A percentile compares a stretch with the other conserved stretches of the same genome.
phyloP scores from a whole-genome alignment of 2,888 invertebrate genomes.

The Euplexia lucipara region DNA sequence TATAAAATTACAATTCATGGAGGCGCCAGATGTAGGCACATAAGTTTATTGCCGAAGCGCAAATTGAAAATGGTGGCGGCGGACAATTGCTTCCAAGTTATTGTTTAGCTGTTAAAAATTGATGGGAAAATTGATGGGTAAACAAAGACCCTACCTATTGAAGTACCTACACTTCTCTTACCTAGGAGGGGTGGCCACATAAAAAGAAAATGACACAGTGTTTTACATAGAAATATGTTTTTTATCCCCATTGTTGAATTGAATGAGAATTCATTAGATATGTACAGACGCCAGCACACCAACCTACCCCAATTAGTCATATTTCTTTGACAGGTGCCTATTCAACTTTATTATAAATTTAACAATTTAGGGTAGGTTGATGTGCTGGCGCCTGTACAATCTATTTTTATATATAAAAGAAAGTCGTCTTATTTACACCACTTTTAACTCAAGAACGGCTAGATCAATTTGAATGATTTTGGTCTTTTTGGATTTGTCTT shows the following conservation, averaged over 20 bases:
- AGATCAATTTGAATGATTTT: no score
- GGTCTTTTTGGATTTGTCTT: no score
- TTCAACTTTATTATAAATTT: no score
- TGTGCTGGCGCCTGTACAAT: no score
- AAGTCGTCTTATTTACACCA: no score
- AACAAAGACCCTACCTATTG: constrained; percentile 31
- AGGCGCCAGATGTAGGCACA: constrained; percentile 85
- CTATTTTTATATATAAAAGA: no score
- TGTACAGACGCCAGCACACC: no score
- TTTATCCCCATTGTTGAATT: neutral
- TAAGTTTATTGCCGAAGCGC: constrained; percentile 81
- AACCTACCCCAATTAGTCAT: no score
- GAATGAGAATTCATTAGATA: neutral
- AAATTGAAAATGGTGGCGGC: constrained; percentile 84
- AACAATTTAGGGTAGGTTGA: no score
- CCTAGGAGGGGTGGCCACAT: constrained; percentile 15
- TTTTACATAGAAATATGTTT: constrained; percentile 25
- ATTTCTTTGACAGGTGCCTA: no score
- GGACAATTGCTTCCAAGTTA: constrained; percentile 82
- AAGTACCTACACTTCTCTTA: neutral
- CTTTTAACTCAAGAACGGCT: no score
- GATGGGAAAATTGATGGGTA: constrained; percentile 64
- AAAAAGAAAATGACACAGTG: constrained; percentile 29
- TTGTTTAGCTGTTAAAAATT: constrained; percentile 85
- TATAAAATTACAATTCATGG: constrained; percentile 86